phyloP scores from a whole-genome alignment of 2,888 invertebrate species.

The Coremacera marginata region DNA sequence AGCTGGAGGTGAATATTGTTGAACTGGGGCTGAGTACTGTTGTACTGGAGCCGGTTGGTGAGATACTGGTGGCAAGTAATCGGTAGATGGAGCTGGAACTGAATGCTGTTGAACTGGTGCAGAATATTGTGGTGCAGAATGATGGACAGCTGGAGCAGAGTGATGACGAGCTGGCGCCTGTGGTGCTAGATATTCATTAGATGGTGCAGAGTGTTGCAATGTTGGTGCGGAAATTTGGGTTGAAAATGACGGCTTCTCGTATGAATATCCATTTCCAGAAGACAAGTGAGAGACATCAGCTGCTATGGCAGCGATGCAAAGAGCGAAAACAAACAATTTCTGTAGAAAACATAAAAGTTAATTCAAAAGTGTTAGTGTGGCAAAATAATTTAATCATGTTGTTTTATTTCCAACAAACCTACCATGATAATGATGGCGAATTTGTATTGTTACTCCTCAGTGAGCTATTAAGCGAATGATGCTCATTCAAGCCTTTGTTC shows the following conservation, averaged over 20 bases:
- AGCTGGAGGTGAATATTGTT: conserved; percentile 28
- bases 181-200: conserved; percentile 28
- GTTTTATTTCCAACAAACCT: background rate
- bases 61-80: conserved; percentile 23
- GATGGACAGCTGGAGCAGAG: conserved; percentile 17
- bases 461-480: background rate
- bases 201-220: background rate
- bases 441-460: conserved; percentile 1
- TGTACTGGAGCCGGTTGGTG: background rate
- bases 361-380: background rate
- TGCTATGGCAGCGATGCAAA: conserved; percentile 24
- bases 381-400: background rate
- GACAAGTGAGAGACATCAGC: conserved; percentile 36
- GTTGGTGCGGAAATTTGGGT: background rate
- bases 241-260: conserved; percentile 11
- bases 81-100: conserved; percentile 3
- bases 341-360: background rate
- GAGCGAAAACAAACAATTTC: conserved; percentile 28
- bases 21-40: background rate
- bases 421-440: background rate
- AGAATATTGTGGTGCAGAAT: conserved; percentile 8
- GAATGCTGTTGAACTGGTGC: conserved; percentile 31
- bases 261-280: conserved; percentile 29
- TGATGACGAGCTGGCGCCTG: conserved; percentile 17
- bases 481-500: background rate